Conservation (phyloP, 92 coral and sea anemone genomes). For the Actinostola sp. region DNA sequence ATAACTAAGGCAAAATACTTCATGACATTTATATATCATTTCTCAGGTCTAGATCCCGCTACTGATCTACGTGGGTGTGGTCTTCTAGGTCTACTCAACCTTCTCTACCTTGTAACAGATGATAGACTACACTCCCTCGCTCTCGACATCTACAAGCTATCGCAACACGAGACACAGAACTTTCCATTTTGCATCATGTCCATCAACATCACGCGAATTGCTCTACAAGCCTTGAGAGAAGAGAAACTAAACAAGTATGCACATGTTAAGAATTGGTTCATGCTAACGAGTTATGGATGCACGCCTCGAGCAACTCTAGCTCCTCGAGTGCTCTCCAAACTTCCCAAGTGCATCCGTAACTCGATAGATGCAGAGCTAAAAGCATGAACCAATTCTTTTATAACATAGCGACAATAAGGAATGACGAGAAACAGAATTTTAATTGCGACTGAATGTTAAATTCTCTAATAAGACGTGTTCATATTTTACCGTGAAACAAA, state of each 20-base stretch:
- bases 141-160: slow-evolving; percentile 82
- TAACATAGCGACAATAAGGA: too few relatives aligned
- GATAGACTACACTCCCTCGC: slow-evolving; percentile 81
- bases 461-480: too few relatives aligned
- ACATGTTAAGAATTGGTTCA: background rate
- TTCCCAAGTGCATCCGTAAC: too few relatives aligned
- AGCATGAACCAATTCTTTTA: too few relatives aligned
- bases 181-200: slow-evolving; percentile 98
- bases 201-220: slow-evolving; percentile 93
- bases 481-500: too few relatives aligned
- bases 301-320: too few relatives aligned
- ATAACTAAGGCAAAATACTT: background rate
- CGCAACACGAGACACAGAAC: slow-evolving; percentile 97
- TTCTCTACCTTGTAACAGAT: slow-evolving; percentile 82
- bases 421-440: too few relatives aligned
- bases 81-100: slow-evolving; percentile 88
- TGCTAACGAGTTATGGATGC: too few relatives aligned
- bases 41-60: slow-evolving; percentile 88
- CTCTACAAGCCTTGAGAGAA: slow-evolving; percentile 89
- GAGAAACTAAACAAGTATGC: slow-evolving; percentile 90
- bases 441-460: too few relatives aligned
- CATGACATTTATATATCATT: background rate
- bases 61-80: slow-evolving; percentile 98
- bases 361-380: too few relatives aligned
- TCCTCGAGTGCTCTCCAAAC: too few relatives aligned